Evolutionary conservation across 2,888 invertebrate species (phyloP), one percentile per base, ranked within the genome.

Genomic region (Netelia virgata): DNA sequence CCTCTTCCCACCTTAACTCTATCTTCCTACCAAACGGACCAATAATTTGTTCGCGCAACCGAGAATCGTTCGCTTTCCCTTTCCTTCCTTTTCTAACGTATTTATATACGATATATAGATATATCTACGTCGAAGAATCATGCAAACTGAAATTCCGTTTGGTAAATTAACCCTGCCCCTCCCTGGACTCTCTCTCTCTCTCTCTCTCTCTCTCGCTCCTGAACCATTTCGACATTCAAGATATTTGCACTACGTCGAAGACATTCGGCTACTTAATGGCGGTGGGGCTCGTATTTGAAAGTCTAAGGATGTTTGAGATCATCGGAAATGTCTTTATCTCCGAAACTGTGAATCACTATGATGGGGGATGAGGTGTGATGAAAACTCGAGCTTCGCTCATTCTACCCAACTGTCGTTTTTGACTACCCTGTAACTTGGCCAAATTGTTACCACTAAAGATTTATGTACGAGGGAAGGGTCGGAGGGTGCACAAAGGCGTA

Each of bases 41-140:
- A 76, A 83, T 83, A 80, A 83, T 72, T 80, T 68, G 53, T 79
- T 47, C 55, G 57, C 36, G 75, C 5, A 66, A 75, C 75, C 14
- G 80, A 64, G 66, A 83, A 76, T 76, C 80, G 70, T n/a, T n/a
- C n/a, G n/a, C n/a, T n/a, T n/a, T 76, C 76, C 78, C 70, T 16
- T 83, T 66, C 36, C 36, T 16, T 18, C 41, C 66, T 18, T 72
- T 59, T 36, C 18, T 50, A 41, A n/a, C 36, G 36, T 36, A 47
- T 64, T 50, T 28, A 14, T 14, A 50, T 23, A 14, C 23, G n/a
- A 53, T 8, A 53, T 8, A 28, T 5, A 50, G 5, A 23, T 68
- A 8, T 0, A 16, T n/a, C 3, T 36, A 61, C 14, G 47, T 50
- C 63, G 36, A 79, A 43, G 66, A 50, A 77, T 61, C 57, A 16